phyloP scores from a whole-genome alignment of 2,113 vertebrate genomes.

The Romanogobio albipinnatus region DNA sequence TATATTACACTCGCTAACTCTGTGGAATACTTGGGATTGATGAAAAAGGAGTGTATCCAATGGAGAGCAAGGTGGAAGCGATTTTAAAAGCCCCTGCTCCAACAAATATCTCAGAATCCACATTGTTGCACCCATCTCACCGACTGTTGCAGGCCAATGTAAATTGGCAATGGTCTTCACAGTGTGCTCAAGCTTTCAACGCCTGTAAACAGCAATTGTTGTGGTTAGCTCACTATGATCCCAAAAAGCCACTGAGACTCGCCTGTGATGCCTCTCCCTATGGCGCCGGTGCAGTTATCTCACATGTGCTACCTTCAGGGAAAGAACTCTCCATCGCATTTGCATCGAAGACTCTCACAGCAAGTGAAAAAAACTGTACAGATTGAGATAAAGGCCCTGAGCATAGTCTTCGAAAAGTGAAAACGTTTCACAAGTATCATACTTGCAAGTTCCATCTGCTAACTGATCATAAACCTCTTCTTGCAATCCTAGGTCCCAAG shows the following conservation, averaged over 20 bases:
- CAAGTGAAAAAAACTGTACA: background rate
- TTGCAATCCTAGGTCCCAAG: background rate
- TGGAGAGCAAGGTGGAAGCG: background rate
- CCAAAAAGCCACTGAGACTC: too few species aligned
- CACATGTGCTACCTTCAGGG: too few species aligned
- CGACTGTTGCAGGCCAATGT: background rate
- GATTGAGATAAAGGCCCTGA: background rate
- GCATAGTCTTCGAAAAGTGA: background rate
- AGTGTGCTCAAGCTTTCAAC: too few species aligned
- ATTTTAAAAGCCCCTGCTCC: background rate
- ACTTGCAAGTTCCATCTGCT: background rate
- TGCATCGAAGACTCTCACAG: too few species aligned
- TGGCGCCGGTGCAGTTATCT: too few species aligned
- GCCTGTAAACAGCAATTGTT: too few species aligned
- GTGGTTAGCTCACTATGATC: too few species aligned
- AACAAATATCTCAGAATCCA: slow-evolving; percentile 7
- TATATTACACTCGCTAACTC: too few species aligned
- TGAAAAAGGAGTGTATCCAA: background rate
- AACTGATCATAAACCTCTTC: background rate
- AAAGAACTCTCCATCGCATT: too few species aligned
- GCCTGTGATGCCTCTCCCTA: too few species aligned
- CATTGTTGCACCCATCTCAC: background rate
- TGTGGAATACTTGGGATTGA: slow-evolving; percentile 29
- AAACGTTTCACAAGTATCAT: background rate
- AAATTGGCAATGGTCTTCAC: too few species aligned